phyloP scores from a whole-genome alignment of 2,797 vertebrate genomes.

The Liasis olivaceus region DNA sequence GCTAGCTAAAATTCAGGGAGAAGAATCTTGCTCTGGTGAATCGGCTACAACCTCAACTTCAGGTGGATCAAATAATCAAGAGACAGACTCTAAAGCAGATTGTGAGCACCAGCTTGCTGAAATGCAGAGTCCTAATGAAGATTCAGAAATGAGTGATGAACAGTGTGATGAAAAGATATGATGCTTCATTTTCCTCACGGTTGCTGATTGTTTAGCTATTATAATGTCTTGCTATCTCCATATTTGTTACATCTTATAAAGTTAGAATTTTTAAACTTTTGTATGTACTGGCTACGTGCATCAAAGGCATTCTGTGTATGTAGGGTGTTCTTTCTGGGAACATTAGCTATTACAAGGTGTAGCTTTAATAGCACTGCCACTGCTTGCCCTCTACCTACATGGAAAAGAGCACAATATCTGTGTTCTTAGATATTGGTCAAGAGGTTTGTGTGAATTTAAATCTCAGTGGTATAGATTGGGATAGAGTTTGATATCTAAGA shows the following conservation, averaged over 20 bases:
- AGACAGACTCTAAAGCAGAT: slow-evolving; percentile 66
- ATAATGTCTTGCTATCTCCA: slow-evolving; percentile 47
- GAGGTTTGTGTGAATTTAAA: slow-evolving; percentile 32
- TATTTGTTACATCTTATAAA: slow-evolving; percentile 49
- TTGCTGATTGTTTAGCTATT: slow-evolving; percentile 53
- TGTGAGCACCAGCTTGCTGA: slow-evolving; percentile 66
- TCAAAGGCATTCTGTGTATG: slow-evolving; percentile 32
- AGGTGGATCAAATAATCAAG: slow-evolving; percentile 59
- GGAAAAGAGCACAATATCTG: slow-evolving; percentile 41
- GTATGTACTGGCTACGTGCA: slow-evolving; percentile 49
- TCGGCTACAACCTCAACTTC: slow-evolving; percentile 78
- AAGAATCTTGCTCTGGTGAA: slow-evolving; percentile 70
- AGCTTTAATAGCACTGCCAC: slow-evolving; percentile 42
- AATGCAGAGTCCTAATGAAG: slow-evolving; percentile 68
- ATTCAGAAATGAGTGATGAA: slow-evolving; percentile 62
- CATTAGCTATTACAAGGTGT: slow-evolving; percentile 37
- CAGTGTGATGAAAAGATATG: slow-evolving; percentile 39
- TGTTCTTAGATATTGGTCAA: slow-evolving; percentile 22
- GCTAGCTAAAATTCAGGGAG: slow-evolving; percentile 80
- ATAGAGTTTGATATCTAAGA: slow-evolving; percentile 7
- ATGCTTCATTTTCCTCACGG: slow-evolving; percentile 46
- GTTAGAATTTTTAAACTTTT: slow-evolving; percentile 40
- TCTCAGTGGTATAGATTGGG: slow-evolving; percentile 16
- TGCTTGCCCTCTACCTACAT: slow-evolving; percentile 38
- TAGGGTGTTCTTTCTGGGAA: slow-evolving; percentile 29